phyloP scores from a whole-genome alignment of 1,140 invertebrate species.

The Polyergus mexicanus region DNA sequence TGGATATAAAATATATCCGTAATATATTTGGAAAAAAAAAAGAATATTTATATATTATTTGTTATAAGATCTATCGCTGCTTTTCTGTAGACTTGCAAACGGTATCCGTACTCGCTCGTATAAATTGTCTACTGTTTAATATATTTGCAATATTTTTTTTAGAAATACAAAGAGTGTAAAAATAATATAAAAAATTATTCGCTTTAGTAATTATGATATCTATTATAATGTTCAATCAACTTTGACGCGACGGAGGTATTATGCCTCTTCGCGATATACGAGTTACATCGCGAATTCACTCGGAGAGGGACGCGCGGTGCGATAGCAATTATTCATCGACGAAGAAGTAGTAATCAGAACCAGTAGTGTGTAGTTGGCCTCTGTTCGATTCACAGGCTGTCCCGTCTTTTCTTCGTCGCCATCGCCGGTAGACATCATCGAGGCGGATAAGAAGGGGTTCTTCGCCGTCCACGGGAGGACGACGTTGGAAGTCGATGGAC shows the following conservation, averaged over 20 bases:
- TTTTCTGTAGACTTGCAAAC: not conserved
- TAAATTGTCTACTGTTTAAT: not conserved
- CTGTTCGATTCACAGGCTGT: slow-evolving; percentile 19
- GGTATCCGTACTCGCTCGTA: not conserved
- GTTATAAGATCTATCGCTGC: not conserved
- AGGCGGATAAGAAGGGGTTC: slow-evolving; percentile 51
- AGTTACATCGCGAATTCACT: slow-evolving; percentile 47
- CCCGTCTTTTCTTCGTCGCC: slow-evolving; percentile 45
- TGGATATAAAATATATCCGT: too few species aligned
- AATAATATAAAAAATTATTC: slow-evolving; percentile 14
- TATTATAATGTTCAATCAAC: slow-evolving; percentile 18
- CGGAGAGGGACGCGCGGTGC: slow-evolving; percentile 52
- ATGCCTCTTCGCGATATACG: not conserved
- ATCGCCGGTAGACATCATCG: slow-evolving; percentile 36
- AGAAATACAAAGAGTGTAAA: not conserved
- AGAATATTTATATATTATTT: not conserved
- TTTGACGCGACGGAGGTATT: slow-evolving; percentile 14
- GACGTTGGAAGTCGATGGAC: slow-evolving; percentile 50
- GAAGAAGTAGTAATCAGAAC: slow-evolving; percentile 47
- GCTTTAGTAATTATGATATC: slow-evolving; percentile 22
- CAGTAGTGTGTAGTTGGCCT: slow-evolving; percentile 54
- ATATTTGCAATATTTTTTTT: slow-evolving; percentile 13
- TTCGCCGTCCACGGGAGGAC: slow-evolving; percentile 12
- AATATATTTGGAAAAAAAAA: not conserved
- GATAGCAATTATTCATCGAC: slow-evolving; percentile 69